phyloP scores from a whole-genome alignment of 1,140 invertebrate genomes.

The Ceratina australensis region DNA sequence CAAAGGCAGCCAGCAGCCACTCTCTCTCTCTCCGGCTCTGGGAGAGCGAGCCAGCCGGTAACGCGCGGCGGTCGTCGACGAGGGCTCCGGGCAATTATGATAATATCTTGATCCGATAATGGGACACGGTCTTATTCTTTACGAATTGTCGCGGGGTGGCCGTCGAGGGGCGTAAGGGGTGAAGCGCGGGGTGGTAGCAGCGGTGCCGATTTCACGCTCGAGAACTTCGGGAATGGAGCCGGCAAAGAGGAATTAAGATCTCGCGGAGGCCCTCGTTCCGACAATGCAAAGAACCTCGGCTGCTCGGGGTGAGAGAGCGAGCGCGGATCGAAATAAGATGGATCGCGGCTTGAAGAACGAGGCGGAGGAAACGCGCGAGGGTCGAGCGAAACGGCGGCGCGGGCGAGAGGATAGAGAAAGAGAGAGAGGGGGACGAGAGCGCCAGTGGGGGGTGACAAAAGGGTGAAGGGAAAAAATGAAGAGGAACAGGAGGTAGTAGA shows the following conservation, averaged over 20 bases:
- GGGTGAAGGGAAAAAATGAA: constrained; percentile 35
- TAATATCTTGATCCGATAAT: constrained; percentile 68
- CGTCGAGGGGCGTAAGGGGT: constrained; percentile 24
- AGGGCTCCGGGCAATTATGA: constrained; percentile 60
- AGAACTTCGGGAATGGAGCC: constrained; percentile 61
- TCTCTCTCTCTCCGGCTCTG: background rate
- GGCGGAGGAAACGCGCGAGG: background rate
- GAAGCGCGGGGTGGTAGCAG: constrained; percentile 16
- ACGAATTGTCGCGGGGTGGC: constrained; percentile 58
- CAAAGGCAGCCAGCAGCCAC: background rate
- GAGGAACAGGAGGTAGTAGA: constrained; percentile 9
- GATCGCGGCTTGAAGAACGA: background rate
- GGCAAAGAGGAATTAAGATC: constrained; percentile 64
- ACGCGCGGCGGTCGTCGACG: constrained; percentile 1
- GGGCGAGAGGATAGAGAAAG: background rate
- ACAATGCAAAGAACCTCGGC: constrained; percentile 57
- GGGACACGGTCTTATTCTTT: constrained; percentile 64
- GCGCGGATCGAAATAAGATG: constrained; percentile 20
- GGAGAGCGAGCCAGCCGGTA: constrained; percentile 11
- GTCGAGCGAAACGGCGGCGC: constrained; percentile 4
- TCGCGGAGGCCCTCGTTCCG: constrained; percentile 57
- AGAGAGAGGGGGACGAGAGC: background rate
- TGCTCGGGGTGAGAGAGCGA: constrained; percentile 7
- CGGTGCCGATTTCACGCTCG: constrained; percentile 62
- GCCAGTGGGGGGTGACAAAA: constrained; percentile 5